Evolutionary conservation across 53 echinoderm and acorn worm genomes (phyloP).

Genomic region (Arbacia lixula): DNA sequence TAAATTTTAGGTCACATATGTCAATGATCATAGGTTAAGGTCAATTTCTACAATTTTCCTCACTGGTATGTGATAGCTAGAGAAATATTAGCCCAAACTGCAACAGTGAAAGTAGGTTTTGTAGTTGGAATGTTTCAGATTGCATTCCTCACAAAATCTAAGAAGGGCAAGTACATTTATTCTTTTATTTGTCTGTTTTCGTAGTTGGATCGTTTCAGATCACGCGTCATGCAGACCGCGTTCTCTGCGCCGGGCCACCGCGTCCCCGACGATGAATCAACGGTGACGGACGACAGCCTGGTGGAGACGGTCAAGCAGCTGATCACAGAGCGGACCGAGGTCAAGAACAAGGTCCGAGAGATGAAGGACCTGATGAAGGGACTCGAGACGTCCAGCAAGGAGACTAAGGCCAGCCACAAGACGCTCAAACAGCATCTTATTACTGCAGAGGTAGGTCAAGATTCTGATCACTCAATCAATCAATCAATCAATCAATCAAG

Average conservation of each 20-base stretch:
- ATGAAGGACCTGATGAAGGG: conserved; percentile 82
- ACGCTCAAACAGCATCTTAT: conserved; percentile 81
- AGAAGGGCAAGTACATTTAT: too few relatives aligned
- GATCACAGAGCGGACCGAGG: conserved; percentile 85
- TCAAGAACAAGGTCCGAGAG: conserved; percentile 79
- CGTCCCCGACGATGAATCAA: conserved; percentile 79
- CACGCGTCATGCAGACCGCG: conserved; percentile 80
- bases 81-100: too few relatives aligned
- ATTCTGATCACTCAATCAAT: too few relatives aligned
- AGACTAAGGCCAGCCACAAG: conserved; percentile 81
- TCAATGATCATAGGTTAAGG: too few relatives aligned
- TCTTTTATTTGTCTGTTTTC: too few relatives aligned
- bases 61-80: too few relatives aligned
- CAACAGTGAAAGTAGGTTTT: too few relatives aligned
- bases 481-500: too few relatives aligned
- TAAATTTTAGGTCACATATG: too few relatives aligned
- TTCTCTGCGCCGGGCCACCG: conserved; percentile 94
- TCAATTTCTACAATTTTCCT: too few relatives aligned
- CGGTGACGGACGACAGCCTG: conserved; percentile 73
- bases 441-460: conserved; percentile 81
- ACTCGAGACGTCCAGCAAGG: conserved; percentile 80
- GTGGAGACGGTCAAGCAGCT: conserved; percentile 81
- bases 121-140: too few relatives aligned
- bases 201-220: conserved; percentile 85
- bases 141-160: too few relatives aligned